Percentiles rank a stretch among this genome's conserved stretches.
phyloP scores from a whole-genome alignment of 1,140 invertebrate species.

The Acyrthosiphon pisum region DNA sequence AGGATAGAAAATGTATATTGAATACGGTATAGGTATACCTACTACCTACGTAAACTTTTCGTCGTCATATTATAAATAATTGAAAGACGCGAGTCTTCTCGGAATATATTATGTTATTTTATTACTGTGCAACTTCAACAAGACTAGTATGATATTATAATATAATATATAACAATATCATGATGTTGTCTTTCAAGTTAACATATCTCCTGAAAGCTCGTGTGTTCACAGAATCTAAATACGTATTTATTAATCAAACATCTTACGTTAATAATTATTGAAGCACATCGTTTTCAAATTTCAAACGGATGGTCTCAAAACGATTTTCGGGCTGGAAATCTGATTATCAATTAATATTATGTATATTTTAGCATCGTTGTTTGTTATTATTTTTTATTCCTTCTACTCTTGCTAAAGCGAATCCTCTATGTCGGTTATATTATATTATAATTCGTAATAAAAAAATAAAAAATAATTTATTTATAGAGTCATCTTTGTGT shows the following conservation, averaged over 20 bases:
- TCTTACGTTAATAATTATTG: background rate
- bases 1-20: background rate
- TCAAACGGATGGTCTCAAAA: no score
- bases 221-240: background rate
- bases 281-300: background rate
- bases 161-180: background rate
- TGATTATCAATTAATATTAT: background rate
- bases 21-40: background rate
- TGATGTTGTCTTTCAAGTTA: background rate
- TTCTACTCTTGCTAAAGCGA: background rate
- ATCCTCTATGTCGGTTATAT: background rate
- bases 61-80: background rate
- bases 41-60: background rate
- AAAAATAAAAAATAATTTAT: background rate
- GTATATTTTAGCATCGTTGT: background rate
- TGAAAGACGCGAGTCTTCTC: background rate
- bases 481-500: background rate
- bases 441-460: background rate
- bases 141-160: background rate
- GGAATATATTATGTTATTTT: background rate
- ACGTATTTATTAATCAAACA: background rate
- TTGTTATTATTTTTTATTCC: background rate
- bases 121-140: background rate
- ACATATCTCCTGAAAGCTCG: no score
- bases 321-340: background rate